phyloP scores from a whole-genome alignment of 2,113 vertebrate species.

The Ardeotis arabs region DNA sequence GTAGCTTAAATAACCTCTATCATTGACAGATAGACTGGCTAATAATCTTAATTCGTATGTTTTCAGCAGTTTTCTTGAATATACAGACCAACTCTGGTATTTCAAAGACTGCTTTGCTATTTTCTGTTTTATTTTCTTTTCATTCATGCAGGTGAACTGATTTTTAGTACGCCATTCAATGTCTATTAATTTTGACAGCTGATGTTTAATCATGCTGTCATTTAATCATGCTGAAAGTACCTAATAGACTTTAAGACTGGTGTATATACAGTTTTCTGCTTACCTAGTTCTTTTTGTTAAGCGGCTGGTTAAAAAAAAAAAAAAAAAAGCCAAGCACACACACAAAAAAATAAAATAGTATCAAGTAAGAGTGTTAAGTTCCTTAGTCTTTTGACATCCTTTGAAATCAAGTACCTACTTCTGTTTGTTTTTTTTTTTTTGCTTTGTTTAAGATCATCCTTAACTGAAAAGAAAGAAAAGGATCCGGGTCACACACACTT shows the following conservation, averaged over 20 bases:
- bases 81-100: background rate
- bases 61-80: background rate
- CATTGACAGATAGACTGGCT: background rate
- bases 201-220: background rate
- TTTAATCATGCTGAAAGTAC: background rate
- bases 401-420: background rate
- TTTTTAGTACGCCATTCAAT: background rate
- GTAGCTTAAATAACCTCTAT: background rate
- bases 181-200: background rate
- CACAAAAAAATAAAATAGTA: background rate
- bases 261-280: background rate
- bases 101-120: background rate
- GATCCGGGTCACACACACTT: background rate
- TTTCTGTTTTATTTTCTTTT: background rate
- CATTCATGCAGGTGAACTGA: background rate
- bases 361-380: background rate
- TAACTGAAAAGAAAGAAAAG: background rate
- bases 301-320: background rate
- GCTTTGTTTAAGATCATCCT: background rate
- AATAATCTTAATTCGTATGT: background rate
- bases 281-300: background rate
- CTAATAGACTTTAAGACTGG: background rate
- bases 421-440: background rate
- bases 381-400: background rate
- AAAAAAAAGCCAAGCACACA: background rate